Conservation (phyloP, 2,113 vertebrate species). For the Microcebus tavaratra region DNA sequence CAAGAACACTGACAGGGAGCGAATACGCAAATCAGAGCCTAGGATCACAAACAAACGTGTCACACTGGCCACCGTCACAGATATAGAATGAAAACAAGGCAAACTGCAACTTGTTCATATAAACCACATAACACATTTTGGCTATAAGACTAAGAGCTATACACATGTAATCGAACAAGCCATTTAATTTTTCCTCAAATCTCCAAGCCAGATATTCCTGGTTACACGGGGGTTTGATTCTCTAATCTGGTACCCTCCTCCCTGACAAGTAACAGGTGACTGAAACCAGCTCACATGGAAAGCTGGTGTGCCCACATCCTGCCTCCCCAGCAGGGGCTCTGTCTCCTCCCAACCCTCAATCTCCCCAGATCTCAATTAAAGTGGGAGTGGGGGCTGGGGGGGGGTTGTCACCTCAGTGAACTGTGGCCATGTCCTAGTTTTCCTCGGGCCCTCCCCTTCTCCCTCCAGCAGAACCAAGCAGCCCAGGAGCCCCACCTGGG, state of each 20-base stretch:
- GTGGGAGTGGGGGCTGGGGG: too few species aligned
- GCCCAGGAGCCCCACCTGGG: background rate
- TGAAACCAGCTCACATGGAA: background rate
- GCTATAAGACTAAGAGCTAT: background rate
- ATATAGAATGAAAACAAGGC: background rate
- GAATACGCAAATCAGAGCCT: accelerated
- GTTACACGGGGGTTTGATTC: background rate
- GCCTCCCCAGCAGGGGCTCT: background rate
- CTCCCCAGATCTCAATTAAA: background rate
- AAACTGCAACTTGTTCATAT: background rate
- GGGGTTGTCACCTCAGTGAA: background rate
- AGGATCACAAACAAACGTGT: background rate
- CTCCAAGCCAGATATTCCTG: background rate
- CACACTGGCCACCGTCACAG: background rate
- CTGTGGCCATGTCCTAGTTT: background rate
- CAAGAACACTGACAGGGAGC: background rate
- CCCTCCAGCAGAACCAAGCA: slow-evolving; percentile 30
- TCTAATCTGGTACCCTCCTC: background rate
- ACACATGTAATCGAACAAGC: background rate
- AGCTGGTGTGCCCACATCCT: background rate
- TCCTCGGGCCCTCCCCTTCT: background rate
- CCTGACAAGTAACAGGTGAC: background rate
- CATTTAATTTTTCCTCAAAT: background rate
- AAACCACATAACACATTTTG: background rate
- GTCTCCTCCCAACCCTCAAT: background rate